phyloP scores from a whole-genome alignment of 2,888 invertebrate genomes.

The Leucophora obtusa region DNA sequence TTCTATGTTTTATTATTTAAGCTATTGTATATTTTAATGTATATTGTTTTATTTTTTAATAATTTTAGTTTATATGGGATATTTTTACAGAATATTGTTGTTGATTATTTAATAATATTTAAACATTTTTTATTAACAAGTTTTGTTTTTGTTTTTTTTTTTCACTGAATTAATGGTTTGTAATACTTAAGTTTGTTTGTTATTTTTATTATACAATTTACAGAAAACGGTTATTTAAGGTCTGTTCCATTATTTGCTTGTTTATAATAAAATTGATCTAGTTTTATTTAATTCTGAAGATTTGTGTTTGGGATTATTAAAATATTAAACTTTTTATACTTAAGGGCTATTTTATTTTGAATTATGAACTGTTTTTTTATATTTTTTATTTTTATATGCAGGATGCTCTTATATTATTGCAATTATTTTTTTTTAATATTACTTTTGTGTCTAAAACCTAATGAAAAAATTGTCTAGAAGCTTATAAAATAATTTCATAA shows the following conservation, averaged over 20 bases:
- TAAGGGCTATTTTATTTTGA: constrained; percentile 34
- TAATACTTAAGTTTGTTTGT: constrained; percentile 58
- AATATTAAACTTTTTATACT: constrained; percentile 32
- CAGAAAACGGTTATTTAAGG: constrained; percentile 50
- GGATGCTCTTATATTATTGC: constrained; percentile 65
- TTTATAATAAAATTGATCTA: constrained; percentile 64
- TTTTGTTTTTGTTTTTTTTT: constrained; percentile 13
- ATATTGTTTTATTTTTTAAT: constrained; percentile 14
- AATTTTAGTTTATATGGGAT: constrained; percentile 16
- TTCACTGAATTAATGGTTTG: constrained; percentile 40
- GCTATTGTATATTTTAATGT: constrained; percentile 26
- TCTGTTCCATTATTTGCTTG: constrained; percentile 37
- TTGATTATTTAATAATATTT: constrained; percentile 44
- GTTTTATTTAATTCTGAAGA: constrained; percentile 47
- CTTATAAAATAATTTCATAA: constrained; percentile 70
- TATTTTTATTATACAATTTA: constrained; percentile 63
- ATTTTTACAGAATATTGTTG: constrained; percentile 40
- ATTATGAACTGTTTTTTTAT: constrained; percentile 43
- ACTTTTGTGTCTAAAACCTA: constrained; percentile 68
- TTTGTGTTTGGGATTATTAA: constrained; percentile 60
- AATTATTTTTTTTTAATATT: constrained; percentile 16
- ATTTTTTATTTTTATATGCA: constrained; percentile 60
- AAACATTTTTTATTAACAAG: constrained; percentile 21
- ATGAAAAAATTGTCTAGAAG: constrained; percentile 76
- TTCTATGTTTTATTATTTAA: constrained; percentile 51